A percentile compares a stretch with the other conserved stretches of the same genome.
Conservation (phyloP, 2,797 vertebrate species). For the Macropus fuliginosus region DNA sequence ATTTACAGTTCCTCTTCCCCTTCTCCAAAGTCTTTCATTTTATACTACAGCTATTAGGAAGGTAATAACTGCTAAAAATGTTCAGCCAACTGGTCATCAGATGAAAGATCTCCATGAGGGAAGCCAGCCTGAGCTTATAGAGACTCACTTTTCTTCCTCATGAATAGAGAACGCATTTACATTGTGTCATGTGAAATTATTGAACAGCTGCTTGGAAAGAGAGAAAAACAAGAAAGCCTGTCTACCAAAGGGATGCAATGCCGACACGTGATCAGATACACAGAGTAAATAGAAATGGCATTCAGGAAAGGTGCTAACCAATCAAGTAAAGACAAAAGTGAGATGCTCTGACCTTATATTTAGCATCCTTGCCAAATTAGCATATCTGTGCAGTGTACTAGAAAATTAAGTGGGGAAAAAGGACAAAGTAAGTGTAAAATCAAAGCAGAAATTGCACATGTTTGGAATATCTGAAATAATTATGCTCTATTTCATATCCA, state of each 20-base stretch:
- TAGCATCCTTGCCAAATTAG: constrained; percentile 81
- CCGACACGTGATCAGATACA: constrained; percentile 76
- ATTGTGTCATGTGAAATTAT: constrained; percentile 85
- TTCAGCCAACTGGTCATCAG: constrained; percentile 72
- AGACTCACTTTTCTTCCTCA: constrained; percentile 78
- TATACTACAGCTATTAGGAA: constrained; percentile 66
- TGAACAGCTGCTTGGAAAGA: constrained; percentile 83
- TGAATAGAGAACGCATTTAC: constrained; percentile 84
- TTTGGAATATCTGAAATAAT: constrained; percentile 80
- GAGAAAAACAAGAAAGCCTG: constrained; percentile 81
- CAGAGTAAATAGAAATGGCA: constrained; percentile 80
- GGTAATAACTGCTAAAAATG: constrained; percentile 58
- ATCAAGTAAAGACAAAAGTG: constrained; percentile 82
- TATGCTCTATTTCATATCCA: constrained; percentile 74
- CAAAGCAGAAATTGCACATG: constrained; percentile 71
- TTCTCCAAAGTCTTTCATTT: constrained; percentile 59
- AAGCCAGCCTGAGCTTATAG: constrained; percentile 80
- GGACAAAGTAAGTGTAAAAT: constrained; percentile 80
- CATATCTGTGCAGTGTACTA: constrained; percentile 78
- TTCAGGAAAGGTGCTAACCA: constrained; percentile 84
- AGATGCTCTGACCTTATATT: constrained; percentile 82
- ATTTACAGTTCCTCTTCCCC: constrained; percentile 55
- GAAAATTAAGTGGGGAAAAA: constrained; percentile 83
- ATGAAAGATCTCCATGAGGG: constrained; percentile 73
- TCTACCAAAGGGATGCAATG: constrained; percentile 75